Percentiles rank a stretch among this genome's conserved stretches.
Conservation (phyloP, 2,113 vertebrate genomes). For the Nycticorax nycticorax region DNA sequence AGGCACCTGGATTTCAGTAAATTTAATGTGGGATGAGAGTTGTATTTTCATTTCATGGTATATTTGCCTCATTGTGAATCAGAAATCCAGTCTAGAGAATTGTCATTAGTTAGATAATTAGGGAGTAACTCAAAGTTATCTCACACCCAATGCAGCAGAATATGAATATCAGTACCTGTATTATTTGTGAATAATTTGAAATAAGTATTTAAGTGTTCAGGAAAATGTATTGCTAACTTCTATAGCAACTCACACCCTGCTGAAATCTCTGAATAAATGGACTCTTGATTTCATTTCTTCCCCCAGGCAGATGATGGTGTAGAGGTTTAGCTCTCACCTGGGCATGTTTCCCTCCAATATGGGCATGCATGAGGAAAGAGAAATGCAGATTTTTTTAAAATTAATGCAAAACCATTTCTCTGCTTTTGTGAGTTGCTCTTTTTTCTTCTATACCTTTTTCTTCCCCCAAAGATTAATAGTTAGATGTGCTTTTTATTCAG, state of each 20-base stretch:
- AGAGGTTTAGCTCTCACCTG: background rate
- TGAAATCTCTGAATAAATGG: background rate
- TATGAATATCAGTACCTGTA: background rate
- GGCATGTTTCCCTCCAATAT: background rate
- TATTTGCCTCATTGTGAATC: background rate
- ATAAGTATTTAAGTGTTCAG: background rate
- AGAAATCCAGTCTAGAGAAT: background rate
- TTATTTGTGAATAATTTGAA: background rate
- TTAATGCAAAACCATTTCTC: background rate
- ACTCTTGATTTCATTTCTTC: background rate
- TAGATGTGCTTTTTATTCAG: background rate
- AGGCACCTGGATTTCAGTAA: background rate
- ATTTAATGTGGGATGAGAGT: background rate
- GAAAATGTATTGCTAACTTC: background rate
- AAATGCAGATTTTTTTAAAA: background rate
- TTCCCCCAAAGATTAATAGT: background rate
- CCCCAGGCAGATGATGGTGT: background rate
- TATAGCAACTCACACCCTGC: background rate
- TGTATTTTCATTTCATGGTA: conserved; percentile 19
- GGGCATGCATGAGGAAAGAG: background rate
- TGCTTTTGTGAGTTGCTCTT: background rate
- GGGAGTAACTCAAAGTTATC: background rate
- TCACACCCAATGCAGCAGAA: background rate
- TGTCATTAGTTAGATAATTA: background rate
- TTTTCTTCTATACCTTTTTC: background rate